These are phyloP conservation scores for Palaemon carinicauda DNA, from an alignment of 1,140 invertebrate species.

Conservation along the genomic window DNA sequence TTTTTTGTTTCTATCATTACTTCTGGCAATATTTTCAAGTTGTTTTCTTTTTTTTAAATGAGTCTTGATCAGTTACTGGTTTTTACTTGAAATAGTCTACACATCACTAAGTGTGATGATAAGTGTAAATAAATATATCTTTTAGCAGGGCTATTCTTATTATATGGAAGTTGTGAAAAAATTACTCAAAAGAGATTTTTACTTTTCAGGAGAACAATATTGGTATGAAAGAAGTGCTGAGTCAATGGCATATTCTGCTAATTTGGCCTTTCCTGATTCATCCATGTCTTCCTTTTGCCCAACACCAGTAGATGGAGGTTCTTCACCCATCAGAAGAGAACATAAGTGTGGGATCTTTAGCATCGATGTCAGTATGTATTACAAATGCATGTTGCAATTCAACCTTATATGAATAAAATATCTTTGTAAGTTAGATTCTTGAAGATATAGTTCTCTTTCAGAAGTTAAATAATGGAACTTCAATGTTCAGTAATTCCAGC, in stretches of 20 bases:
- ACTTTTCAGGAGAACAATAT: constrained; percentile 43
- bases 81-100: background rate
- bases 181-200: background rate
- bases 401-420: too few species aligned
- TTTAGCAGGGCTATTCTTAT: background rate
- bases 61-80: too few species aligned
- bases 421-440: too few species aligned
- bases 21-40: too few species aligned
- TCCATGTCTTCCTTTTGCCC: constrained; percentile 54
- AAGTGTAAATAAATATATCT: background rate
- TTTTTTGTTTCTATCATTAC: too few species aligned
- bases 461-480: too few species aligned
- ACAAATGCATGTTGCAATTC: too few species aligned
- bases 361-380: constrained; percentile 60
- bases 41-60: background rate
- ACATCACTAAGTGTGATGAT: background rate
- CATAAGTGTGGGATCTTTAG: constrained; percentile 61
- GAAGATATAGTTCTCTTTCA: too few species aligned
- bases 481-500: too few species aligned
- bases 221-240: constrained; percentile 59
- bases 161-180: too few species aligned
- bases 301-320: constrained; percentile 52
- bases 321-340: constrained; percentile 32
- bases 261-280: constrained; percentile 55
- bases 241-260: constrained; percentile 55